phyloP scores from a whole-genome alignment of 2,113 vertebrate species.

The Amphiprion ocellaris region DNA sequence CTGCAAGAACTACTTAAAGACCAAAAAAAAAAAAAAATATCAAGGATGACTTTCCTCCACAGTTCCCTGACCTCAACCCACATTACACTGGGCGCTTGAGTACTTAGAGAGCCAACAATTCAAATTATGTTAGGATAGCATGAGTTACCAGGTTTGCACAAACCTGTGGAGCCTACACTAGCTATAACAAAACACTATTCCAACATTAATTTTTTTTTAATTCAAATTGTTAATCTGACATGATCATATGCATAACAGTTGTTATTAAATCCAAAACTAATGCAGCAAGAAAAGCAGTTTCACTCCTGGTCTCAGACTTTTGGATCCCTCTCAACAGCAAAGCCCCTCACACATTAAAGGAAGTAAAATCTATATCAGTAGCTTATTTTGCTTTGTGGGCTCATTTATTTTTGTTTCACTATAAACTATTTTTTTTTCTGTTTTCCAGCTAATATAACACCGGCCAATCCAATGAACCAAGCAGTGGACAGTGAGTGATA shows the following conservation, averaged over 20 bases:
- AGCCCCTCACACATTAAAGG: too few species aligned
- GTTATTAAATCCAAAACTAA: neutral
- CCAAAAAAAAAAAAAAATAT: neutral
- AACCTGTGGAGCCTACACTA: too few species aligned
- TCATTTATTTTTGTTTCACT: neutral
- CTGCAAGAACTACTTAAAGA: neutral
- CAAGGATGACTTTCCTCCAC: too few species aligned
- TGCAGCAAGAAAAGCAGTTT: neutral
- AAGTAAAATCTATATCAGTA: neutral
- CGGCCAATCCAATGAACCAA: neutral
- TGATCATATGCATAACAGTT: neutral
- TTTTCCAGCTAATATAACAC: conserved; percentile 25
- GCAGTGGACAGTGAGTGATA: conserved; percentile 37
- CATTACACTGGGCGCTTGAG: too few species aligned
- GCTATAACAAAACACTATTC: too few species aligned
- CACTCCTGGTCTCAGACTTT: neutral
- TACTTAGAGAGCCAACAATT: too few species aligned
- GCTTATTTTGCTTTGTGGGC: neutral
- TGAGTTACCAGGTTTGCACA: too few species aligned
- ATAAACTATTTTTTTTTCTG: neutral
- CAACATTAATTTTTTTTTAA: neutral
- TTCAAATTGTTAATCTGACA: neutral
- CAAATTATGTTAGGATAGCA: too few species aligned
- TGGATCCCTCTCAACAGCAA: neutral
- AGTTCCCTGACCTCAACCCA: too few species aligned